Percentiles rank a stretch among this genome's conserved stretches.
phyloP scores from a whole-genome alignment of 2,888 invertebrate genomes.

The Maniola hyperantus region DNA sequence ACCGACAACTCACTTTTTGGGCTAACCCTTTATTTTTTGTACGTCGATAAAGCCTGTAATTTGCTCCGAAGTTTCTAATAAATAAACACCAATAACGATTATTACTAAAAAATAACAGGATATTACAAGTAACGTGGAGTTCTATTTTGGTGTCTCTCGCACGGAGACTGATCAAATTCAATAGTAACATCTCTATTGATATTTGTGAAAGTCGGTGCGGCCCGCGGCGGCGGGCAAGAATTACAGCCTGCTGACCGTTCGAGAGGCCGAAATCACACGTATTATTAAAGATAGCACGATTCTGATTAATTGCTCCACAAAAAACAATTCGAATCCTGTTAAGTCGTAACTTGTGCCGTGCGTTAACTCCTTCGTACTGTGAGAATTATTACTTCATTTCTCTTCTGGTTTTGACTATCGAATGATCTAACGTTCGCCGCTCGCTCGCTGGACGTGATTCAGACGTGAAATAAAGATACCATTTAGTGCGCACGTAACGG shows the following conservation, averaged over 20 bases:
- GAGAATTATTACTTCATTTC: slow-evolving; percentile 70
- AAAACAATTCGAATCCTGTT: slow-evolving; percentile 71
- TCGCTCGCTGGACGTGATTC: slow-evolving; percentile 58
- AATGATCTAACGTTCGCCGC: slow-evolving; percentile 51
- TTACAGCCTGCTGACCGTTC: slow-evolving; percentile 68
- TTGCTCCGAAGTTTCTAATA: slow-evolving; percentile 78
- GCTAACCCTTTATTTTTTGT: slow-evolving; percentile 80
- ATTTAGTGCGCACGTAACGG: slow-evolving; percentile 61
- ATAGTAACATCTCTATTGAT: slow-evolving; percentile 79
- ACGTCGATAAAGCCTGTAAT: slow-evolving; percentile 79
- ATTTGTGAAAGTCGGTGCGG: slow-evolving; percentile 72
- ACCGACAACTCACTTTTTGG: slow-evolving; percentile 81
- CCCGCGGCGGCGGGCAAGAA: slow-evolving; percentile 71
- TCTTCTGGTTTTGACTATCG: slow-evolving; percentile 53
- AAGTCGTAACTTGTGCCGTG: slow-evolving; percentile 58
- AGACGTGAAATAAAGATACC: slow-evolving; percentile 69
- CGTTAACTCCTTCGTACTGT: slow-evolving; percentile 67
- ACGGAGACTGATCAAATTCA: slow-evolving; percentile 63
- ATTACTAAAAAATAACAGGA: slow-evolving; percentile 82
- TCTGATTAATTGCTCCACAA: slow-evolving; percentile 74
- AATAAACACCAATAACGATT: slow-evolving; percentile 83
- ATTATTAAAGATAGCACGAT: slow-evolving; percentile 69
- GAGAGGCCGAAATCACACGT: slow-evolving; percentile 72
- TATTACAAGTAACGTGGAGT: slow-evolving; percentile 70
- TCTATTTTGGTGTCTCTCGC: slow-evolving; percentile 71